These are phyloP conservation scores for Formica exsecta DNA, from an alignment of 1,140 invertebrate species.

Conservation along the genomic window DNA sequence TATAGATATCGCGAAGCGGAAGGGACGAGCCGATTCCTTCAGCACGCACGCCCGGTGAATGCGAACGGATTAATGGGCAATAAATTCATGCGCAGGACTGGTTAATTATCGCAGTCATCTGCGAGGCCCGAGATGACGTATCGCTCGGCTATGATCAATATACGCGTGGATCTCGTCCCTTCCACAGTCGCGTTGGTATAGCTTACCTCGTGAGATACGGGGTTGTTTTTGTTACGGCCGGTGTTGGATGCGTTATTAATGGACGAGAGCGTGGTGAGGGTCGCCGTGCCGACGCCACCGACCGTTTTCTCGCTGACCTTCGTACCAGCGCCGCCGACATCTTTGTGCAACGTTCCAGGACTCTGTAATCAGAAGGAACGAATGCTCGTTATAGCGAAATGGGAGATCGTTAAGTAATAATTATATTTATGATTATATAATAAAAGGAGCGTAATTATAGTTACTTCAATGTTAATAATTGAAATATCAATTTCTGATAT, in stretches of 20 bases:
- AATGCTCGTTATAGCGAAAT: constrained; percentile 35
- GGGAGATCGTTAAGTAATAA: constrained; percentile 30
- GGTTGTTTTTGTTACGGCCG: constrained; percentile 84
- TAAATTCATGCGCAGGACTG: constrained; percentile 57
- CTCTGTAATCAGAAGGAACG: constrained; percentile 82
- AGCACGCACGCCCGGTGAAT: constrained; percentile 14
- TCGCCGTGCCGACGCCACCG: constrained; percentile 84
- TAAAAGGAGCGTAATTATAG: neutral
- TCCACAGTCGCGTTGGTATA: neutral
- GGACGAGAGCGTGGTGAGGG: constrained; percentile 85
- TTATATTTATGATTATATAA: constrained; percentile 18
- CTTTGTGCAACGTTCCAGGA: constrained; percentile 86
- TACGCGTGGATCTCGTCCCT: constrained; percentile 1
- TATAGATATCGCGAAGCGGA: constrained; percentile 46
- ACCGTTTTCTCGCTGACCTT: constrained; percentile 85
- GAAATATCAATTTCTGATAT: neutral
- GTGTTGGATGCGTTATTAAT: constrained; percentile 85
- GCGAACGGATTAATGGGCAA: constrained; percentile 56
- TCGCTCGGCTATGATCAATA: constrained; percentile 38
- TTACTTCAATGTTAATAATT: neutral
- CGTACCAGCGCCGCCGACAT: constrained; percentile 85
- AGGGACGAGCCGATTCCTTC: constrained; percentile 30
- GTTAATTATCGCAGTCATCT: constrained; percentile 66
- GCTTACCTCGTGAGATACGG: constrained; percentile 84
- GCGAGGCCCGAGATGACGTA: constrained; percentile 35